phyloP scores from a whole-genome alignment of 2,113 vertebrate genomes.

The Syrmaticus mikado region DNA sequence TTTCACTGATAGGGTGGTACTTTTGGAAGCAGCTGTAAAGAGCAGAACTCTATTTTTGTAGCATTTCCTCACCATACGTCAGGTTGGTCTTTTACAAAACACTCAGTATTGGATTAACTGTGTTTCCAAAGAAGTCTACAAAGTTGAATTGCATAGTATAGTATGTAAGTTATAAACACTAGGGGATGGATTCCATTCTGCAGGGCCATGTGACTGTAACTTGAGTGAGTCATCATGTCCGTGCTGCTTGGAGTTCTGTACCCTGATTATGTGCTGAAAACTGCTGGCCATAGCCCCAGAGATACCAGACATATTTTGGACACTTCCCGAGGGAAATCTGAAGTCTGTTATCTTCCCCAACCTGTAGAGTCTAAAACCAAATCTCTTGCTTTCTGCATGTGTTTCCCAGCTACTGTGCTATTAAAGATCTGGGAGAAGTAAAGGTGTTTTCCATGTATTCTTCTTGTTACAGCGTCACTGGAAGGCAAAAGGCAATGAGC shows the following conservation, averaged over 20 bases:
- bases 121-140: conserved; percentile 1
- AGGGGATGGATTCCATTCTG: accelerated
- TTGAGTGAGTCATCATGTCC: accelerated
- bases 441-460: conserved; percentile 45
- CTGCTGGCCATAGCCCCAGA: not conserved
- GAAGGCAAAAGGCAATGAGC: conserved; percentile 65
- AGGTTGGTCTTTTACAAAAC: conserved; percentile 16
- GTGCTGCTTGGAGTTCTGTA: not conserved
- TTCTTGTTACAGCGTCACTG: conserved; percentile 50
- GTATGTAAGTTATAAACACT: not conserved
- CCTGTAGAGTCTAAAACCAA: not conserved
- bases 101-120: not conserved
- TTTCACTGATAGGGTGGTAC: conserved; percentile 34
- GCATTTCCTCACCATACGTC: not conserved
- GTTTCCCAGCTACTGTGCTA: not conserved
- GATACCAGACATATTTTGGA: not conserved
- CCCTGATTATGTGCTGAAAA: accelerated
- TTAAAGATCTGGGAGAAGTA: conserved; percentile 13
- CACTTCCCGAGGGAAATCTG: not conserved
- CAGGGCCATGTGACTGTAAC: not conserved
- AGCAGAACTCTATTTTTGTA: conserved; percentile 44
- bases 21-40: conserved; percentile 33
- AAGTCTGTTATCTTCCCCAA: not conserved
- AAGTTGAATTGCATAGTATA: not conserved
- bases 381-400: not conserved